Percentiles rank a stretch among this genome's conserved stretches.
phyloP scores from a whole-genome alignment of 2,888 invertebrate species.

The Oithona nana region DNA sequence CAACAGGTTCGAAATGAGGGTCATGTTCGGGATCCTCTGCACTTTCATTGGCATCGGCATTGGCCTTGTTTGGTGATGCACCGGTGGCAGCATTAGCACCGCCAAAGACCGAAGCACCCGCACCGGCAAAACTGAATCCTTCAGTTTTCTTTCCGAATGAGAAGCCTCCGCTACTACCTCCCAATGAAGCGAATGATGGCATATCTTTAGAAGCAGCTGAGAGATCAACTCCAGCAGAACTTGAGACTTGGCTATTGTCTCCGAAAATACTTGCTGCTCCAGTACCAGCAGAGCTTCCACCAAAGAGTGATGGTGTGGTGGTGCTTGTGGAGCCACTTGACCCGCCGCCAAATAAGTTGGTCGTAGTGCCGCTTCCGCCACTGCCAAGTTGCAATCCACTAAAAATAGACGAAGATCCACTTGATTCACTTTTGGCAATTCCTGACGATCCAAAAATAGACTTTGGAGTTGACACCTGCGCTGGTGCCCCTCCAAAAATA shows the following conservation, averaged over 20 bases:
- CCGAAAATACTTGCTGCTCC: no score
- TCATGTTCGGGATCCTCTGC: constrained; percentile 24
- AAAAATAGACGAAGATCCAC: neutral
- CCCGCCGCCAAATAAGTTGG: no score
- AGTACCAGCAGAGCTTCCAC: no score
- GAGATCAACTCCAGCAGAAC: neutral
- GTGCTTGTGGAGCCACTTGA: neutral
- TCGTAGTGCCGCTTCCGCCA: neutral
- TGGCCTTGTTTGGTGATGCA: neutral
- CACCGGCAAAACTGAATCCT: constrained; percentile 19
- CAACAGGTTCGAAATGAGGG: constrained; percentile 29
- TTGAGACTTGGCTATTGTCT: neutral
- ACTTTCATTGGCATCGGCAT: constrained; percentile 3
- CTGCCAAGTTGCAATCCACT: neutral
- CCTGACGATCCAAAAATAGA: neutral
- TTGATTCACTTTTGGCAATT: neutral
- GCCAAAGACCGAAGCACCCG: constrained; percentile 19
- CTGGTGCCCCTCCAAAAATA: neutral
- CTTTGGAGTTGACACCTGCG: neutral
- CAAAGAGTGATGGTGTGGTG: neutral
- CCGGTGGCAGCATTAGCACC: neutral
- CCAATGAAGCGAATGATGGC: neutral
- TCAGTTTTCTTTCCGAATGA: constrained; percentile 6
- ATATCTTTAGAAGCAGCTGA: neutral
- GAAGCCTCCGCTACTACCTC: neutral